Conservation (phyloP, 2,113 vertebrate species). For the Ptilonorhynchus violaceus region DNA sequence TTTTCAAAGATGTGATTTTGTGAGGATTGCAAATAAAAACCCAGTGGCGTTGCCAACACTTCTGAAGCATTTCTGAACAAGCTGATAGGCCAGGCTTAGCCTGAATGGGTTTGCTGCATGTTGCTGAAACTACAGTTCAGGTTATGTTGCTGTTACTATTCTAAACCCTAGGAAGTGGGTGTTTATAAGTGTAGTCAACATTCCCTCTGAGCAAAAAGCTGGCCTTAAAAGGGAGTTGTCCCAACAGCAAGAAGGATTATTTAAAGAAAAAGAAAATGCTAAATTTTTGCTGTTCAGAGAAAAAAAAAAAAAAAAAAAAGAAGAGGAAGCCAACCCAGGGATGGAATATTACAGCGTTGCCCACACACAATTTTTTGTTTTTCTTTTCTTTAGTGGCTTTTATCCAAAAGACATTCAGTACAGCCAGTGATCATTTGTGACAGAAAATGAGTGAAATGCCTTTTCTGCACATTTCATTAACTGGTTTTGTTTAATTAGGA, state of each 20-base stretch:
- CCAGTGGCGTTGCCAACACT: neutral
- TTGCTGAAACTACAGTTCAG: slow-evolving; percentile 35
- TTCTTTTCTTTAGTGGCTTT: neutral
- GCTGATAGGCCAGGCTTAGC: neutral
- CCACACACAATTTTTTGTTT: neutral
- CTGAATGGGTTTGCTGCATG: neutral
- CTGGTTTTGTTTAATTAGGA: neutral
- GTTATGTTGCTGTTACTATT: slow-evolving; percentile 56
- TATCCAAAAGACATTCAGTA: neutral
- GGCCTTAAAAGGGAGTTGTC: slow-evolving; percentile 61
- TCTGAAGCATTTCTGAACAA: neutral
- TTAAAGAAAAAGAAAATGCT: slow-evolving; percentile 50
- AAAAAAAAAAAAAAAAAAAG: neutral
- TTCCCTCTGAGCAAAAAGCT: slow-evolving; percentile 49
- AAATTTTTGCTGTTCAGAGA: neutral
- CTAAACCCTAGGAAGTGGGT: slow-evolving; percentile 61
- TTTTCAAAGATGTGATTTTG: neutral
- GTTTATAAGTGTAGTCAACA: slow-evolving; percentile 59
- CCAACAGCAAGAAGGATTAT: slow-evolving; percentile 47
- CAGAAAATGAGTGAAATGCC: neutral
- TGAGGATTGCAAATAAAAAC: neutral
- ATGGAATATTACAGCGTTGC: neutral
- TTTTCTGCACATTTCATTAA: neutral
- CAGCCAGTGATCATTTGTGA: neutral
- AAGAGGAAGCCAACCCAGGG: neutral